Conservation (phyloP, 2,888 invertebrate species). For the Apeira syringaria region DNA sequence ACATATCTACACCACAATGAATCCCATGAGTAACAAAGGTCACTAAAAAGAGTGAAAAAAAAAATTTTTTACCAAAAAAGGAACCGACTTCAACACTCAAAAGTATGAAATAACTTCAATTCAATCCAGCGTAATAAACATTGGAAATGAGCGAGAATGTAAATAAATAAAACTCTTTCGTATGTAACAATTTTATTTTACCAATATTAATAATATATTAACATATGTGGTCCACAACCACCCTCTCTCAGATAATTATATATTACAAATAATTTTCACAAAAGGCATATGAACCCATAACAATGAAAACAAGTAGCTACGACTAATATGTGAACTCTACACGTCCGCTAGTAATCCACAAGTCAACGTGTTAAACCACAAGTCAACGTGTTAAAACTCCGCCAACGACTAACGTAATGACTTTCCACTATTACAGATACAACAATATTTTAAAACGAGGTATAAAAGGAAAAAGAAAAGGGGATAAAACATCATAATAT, state of each 20-base stretch:
- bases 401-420: constrained; percentile 50
- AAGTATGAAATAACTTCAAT: too few relatives aligned
- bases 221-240: constrained; percentile 81
- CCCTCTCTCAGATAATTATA: constrained; percentile 79
- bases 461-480: constrained; percentile 63
- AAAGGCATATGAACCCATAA: constrained; percentile 76
- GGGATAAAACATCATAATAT: constrained; percentile 66
- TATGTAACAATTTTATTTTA: constrained; percentile 84
- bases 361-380: constrained; percentile 56
- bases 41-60: too few relatives aligned
- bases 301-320: constrained; percentile 74
- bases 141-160: constrained; percentile 11
- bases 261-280: constrained; percentile 82
- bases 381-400: constrained; percentile 52
- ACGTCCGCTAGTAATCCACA: constrained; percentile 36
- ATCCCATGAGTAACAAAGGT: too few relatives aligned
- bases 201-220: constrained; percentile 84
- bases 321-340: constrained; percentile 52
- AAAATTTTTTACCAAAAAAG: too few relatives aligned
- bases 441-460: constrained; percentile 69
- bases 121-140: too few relatives aligned
- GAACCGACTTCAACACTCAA: too few relatives aligned
- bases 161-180: constrained; percentile 55
- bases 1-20: too few relatives aligned
- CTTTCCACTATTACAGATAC: constrained; percentile 52